These are phyloP conservation scores for Orestias chungarensis DNA, from an alignment of 2,797 vertebrate species.

Conservation along the genomic window DNA sequence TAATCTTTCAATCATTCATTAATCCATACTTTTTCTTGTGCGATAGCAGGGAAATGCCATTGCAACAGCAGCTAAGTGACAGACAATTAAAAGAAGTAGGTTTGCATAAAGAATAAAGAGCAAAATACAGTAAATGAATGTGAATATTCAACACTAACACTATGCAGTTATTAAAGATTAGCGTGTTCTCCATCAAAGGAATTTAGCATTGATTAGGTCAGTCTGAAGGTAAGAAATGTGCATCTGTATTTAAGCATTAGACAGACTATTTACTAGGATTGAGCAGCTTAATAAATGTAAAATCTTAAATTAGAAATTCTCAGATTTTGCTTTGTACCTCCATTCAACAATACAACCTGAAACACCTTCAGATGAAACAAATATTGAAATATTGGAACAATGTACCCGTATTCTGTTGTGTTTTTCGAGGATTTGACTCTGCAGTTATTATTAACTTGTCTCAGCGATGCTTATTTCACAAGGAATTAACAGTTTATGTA, in stretches of 20 bases:
- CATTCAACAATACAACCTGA: background rate
- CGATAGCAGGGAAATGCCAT: no score
- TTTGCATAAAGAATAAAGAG: no score
- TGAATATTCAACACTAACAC: no score
- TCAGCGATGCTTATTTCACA: constrained; percentile 22
- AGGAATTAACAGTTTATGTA: constrained; percentile 29
- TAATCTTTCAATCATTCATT: no score
- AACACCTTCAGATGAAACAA: background rate
- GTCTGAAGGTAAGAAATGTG: no score
- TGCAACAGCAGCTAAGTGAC: no score
- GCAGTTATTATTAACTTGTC: background rate
- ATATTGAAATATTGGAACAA: background rate
- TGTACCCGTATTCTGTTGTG: background rate
- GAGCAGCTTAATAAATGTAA: background rate
- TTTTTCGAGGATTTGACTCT: background rate
- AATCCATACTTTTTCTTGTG: no score
- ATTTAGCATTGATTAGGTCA: background rate
- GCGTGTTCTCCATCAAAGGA: background rate
- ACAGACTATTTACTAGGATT: no score
- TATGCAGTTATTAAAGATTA: no score
- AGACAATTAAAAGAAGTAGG: no score
- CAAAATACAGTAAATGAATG: background rate
- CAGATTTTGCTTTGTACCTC: background rate
- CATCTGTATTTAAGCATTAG: no score
- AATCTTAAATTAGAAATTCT: background rate